Percentiles rank a stretch among this genome's conserved stretches.
These are phyloP conservation scores for Sussaba pulchella DNA, from an alignment of 2,888 invertebrate genomes.

Conservation along the genomic window DNA sequence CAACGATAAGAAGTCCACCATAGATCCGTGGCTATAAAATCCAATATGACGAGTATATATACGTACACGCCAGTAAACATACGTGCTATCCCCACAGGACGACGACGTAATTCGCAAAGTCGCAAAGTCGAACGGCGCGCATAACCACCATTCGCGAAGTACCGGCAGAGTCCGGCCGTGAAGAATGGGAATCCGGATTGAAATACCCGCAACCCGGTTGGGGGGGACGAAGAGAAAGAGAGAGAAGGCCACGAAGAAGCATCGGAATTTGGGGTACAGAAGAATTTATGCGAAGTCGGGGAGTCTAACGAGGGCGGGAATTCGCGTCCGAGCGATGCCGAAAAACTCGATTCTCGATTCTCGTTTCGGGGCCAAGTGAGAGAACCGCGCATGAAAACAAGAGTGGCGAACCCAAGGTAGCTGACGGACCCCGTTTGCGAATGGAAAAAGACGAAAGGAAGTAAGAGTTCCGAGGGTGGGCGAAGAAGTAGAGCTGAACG, in stretches of 20 bases:
- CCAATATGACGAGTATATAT: too few relatives aligned
- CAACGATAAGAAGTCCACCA: too few relatives aligned
- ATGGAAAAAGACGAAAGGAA: constrained; percentile 44
- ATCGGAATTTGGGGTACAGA: constrained; percentile 66
- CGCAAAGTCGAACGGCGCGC: neutral
- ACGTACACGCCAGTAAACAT: neutral
- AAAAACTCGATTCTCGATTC: constrained; percentile 67
- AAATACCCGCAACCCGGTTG: constrained; percentile 19
- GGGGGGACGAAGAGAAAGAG: constrained; percentile 30
- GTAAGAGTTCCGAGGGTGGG: constrained; percentile 33
- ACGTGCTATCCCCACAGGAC: constrained; percentile 2
- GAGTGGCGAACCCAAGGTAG: neutral
- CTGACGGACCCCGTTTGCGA: constrained; percentile 38
- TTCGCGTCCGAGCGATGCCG: constrained; percentile 53
- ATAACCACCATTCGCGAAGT: constrained; percentile 6
- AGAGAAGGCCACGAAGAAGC: constrained; percentile 45
- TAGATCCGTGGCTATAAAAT: too few relatives aligned
- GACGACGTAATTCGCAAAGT: constrained; percentile 13
- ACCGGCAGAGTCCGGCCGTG: constrained; percentile 19
- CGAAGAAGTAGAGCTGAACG: constrained; percentile 32
- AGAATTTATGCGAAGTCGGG: constrained; percentile 71
- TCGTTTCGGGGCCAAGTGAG: constrained; percentile 54
- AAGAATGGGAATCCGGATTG: constrained; percentile 62
- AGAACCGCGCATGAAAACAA: constrained; percentile 52
- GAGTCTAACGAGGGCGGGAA: constrained; percentile 68